Base-by-base conservation (phyloP, 2,797 vertebrate species). In the Pogoniulus pusillus region DNA sequence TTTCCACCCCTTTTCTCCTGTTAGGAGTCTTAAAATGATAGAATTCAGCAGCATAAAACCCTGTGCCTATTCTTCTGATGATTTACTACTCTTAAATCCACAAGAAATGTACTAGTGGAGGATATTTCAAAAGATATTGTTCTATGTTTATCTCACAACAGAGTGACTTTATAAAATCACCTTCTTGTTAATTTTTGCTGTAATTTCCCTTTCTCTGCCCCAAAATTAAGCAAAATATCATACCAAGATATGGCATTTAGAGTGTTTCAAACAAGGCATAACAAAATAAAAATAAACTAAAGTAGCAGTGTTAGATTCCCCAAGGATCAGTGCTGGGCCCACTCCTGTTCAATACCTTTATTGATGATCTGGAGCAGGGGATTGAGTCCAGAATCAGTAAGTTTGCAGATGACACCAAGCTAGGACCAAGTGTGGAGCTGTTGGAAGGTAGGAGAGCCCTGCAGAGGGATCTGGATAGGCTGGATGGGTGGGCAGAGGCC, bases 151-250 rank as follows among this genome's bases (percentile, higher is more conserved):
- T 1, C 3, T 57, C 29, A 43, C 41, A 51, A 58, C 11, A 59
- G 15, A 75, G 11, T 82, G n/a, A 54, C 5, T 53, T 49, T 3
- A 49, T 34, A 29, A 83, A 74, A 70, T 7, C 24, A 43, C 2
- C 1, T 47, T 45, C 16, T 37, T 60, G 15, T 30, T 39, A 53
- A 7, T 37, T 62, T 71, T 29, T 77, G 4, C n/a, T 64, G 6
- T 2, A 62, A 1, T 37, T 64, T 43, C 35, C 32, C 1, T 5
- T 5, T 8, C 3, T 34, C 14, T 11, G 1, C 4, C 14, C 6
- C 1, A 0, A 84, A 60, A 68, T 4, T 15, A 72, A 49, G 14
- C 4, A 75, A 84, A 65, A 59, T 47, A 55, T 34, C 10, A 29
- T 53, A 47, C 51, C 62, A 75, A 47, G 12, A n/a, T 55, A 39